phyloP scores from a whole-genome alignment of 2,113 vertebrate species.

The Dipodomys stephensi region DNA sequence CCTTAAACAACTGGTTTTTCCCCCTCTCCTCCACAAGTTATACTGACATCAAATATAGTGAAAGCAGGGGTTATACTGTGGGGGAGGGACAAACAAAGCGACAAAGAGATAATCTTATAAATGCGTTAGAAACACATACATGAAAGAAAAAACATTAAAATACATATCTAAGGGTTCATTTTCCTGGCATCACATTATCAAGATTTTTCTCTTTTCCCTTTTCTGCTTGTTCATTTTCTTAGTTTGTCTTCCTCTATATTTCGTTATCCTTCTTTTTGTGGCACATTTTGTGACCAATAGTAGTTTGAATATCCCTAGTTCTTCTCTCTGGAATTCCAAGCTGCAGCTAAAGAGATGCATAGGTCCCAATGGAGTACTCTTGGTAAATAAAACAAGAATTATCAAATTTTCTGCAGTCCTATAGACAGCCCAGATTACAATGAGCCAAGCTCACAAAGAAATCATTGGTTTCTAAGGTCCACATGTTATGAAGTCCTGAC shows the following conservation, averaged over 20 bases:
- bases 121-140: no score
- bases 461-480: neutral
- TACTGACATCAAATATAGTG: no score
- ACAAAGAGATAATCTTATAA: no score
- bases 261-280: neutral
- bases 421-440: neutral
- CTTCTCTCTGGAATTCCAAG: neutral
- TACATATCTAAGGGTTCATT: no score
- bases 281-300: neutral
- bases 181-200: no score
- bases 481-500: neutral
- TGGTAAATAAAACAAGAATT: neutral
- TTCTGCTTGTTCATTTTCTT: neutral
- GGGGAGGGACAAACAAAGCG: no score
- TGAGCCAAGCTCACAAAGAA: neutral
- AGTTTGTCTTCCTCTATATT: neutral
- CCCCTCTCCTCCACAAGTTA: no score
- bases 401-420: neutral
- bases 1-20: no score
- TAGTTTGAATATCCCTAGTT: neutral
- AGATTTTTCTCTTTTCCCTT: neutral
- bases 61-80: no score
- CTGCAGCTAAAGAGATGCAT: neutral
- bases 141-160: no score
- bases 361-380: neutral